A percentile compares a stretch with the other conserved stretches of the same genome.
phyloP scores from a whole-genome alignment of 2,888 invertebrate genomes.

The Lepetodrilus schrolli region DNA sequence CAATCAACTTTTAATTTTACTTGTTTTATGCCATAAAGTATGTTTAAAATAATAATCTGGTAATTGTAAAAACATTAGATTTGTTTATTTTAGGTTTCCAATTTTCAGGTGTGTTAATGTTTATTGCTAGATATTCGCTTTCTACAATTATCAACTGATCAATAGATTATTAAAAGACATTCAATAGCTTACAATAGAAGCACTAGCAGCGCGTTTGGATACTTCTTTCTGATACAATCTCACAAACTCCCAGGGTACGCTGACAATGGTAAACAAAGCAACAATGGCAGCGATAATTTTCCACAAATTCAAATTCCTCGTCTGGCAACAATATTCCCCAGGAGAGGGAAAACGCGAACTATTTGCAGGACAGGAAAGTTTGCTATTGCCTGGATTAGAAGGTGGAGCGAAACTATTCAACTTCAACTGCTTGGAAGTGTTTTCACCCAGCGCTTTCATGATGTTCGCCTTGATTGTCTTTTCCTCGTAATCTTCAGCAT shows the following conservation, averaged over 20 bases:
- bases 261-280: slow-evolving; percentile 46
- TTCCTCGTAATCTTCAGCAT: slow-evolving; percentile 4
- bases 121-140: too few relatives aligned
- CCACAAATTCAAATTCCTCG: slow-evolving; percentile 24
- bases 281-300: slow-evolving; percentile 34
- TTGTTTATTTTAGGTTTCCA: too few relatives aligned
- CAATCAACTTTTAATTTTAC: too few relatives aligned
- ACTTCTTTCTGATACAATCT: slow-evolving; percentile 64
- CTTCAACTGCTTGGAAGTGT: background rate
- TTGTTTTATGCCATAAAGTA: too few relatives aligned
- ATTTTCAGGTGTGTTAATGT: too few relatives aligned
- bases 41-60: too few relatives aligned
- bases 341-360: background rate
- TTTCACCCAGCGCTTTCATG: background rate
- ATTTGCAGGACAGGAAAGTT: background rate
- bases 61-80: too few relatives aligned
- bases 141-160: too few relatives aligned
- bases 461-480: background rate
- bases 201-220: slow-evolving; percentile 56
- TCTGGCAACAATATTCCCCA: background rate
- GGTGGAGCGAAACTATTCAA: background rate
- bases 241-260: slow-evolving; percentile 70
- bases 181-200: slow-evolving; percentile 33
- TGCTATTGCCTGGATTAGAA: too few relatives aligned
- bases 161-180: background rate